Percentiles rank a stretch among this genome's conserved stretches.
phyloP scores from a whole-genome alignment of 2,888 invertebrate genomes.

The Eurytoma adleriae region DNA sequence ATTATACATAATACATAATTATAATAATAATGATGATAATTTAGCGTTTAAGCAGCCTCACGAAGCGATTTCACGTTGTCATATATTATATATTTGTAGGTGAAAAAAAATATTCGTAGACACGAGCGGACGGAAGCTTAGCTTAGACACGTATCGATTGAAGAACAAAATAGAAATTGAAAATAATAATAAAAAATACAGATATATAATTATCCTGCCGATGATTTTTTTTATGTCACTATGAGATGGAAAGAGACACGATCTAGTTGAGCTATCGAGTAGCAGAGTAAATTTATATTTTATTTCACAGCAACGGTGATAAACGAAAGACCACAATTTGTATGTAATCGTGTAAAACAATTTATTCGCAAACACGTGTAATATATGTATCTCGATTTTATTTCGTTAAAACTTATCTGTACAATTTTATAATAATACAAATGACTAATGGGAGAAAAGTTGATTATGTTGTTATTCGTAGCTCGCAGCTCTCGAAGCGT shows the following conservation, averaged over 20 bases:
- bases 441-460: background rate
- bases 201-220: conserved; percentile 52
- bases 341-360: no score
- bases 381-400: background rate
- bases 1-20: conserved; percentile 41
- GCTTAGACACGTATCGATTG: conserved; percentile 24
- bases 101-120: conserved; percentile 36
- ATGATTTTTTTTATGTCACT: conserved; percentile 26
- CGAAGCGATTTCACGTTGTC: conserved; percentile 45
- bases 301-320: background rate
- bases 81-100: conserved; percentile 47
- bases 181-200: conserved; percentile 21
- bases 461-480: background rate
- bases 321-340: background rate
- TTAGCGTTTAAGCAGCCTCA: conserved; percentile 42
- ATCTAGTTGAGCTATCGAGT: background rate
- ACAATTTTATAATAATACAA: background rate
- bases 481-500: no score
- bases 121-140: conserved; percentile 36
- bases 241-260: conserved; percentile 4
- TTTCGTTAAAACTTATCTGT: background rate
- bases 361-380: no score
- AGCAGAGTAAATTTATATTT: conserved; percentile 1
- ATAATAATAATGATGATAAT: conserved; percentile 40
- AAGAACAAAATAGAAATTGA: conserved; percentile 17